Base-by-base conservation (phyloP, 2,888 invertebrate species). In the Eupithecia tripunctaria region DNA sequence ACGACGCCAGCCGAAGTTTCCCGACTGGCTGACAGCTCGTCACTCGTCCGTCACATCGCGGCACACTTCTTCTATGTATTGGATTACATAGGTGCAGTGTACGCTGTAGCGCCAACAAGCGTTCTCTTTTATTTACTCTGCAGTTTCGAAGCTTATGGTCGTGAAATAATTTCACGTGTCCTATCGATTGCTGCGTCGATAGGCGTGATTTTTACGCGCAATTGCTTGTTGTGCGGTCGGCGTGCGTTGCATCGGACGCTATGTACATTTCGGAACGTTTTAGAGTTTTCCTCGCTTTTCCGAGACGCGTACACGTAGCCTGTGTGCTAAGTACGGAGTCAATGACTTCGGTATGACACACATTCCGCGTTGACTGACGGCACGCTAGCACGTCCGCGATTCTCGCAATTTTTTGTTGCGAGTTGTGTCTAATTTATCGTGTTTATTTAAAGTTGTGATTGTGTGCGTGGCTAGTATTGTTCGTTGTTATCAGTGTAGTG, bases 331-430 rank as follows among this genome's bases (percentile, higher is more conserved):
- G 87, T 86, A 85, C 86, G 85, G 86, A 89, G 93, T 93, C 94
- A 91, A 88, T 94, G 94, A 94, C 93, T 89, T 86, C 88, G 87
- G 86, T 90, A 86, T 95, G 95, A 94, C 94, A 95, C 87, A 94
- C 93, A 94, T 94, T 93, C 93, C 87, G 87, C 86, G 82, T 78
- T 83, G 86, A 85, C 86, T 89, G 91, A 90, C 90, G 87, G 90
- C 85, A 86, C 87, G 87, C 82, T 83, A 86, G 84, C 87, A 89
- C 89, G 89, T 88, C 87, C 85, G 86, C 84, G 84, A 85, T 85
- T 89, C 88, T 85, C 86, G 88, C 87, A 86, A 86, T 84, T 86
- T 85, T 82, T 80, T 81, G 76, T 77, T 73, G 81, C 82, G 75
- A 76, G 73, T 76, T 81, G 81, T 82, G 81, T 84, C 85, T 84